Conservation (phyloP, 2,888 invertebrate genomes). For the Philonicus albiceps region DNA sequence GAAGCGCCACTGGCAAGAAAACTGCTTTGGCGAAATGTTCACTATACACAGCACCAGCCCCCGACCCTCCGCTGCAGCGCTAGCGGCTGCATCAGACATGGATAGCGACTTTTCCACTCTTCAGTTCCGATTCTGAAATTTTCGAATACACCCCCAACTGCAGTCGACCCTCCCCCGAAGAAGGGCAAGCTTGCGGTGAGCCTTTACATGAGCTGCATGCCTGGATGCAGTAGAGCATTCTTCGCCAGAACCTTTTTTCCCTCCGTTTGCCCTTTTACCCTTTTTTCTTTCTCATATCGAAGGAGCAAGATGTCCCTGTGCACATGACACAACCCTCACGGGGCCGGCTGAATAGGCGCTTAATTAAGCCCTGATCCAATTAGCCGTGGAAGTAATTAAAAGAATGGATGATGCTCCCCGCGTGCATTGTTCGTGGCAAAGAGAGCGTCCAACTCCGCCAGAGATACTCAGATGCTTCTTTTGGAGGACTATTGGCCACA, state of each 20-base stretch:
- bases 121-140: background rate
- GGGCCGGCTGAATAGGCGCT: conserved; percentile 8
- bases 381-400: conserved; percentile 29
- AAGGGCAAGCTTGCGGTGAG: background rate
- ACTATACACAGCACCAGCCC: background rate
- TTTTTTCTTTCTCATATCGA: background rate
- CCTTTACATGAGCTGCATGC: background rate
- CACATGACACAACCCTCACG: background rate
- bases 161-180: background rate
- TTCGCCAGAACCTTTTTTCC: too few species aligned
- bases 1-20: background rate
- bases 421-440: background rate
- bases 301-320: conserved; percentile 15
- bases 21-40: background rate
- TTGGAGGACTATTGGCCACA: background rate
- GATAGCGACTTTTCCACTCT: conserved; percentile 1
- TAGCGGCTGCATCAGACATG: background rate
- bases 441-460: background rate
- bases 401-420: background rate
- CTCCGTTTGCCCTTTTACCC: too few species aligned
- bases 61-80: background rate
- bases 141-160: background rate
- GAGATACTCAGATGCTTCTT: background rate
- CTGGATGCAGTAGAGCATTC: background rate
- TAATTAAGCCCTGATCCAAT: conserved; percentile 31